phyloP scores from a whole-genome alignment of 2,888 invertebrate species.

The Melanchra persicariae region DNA sequence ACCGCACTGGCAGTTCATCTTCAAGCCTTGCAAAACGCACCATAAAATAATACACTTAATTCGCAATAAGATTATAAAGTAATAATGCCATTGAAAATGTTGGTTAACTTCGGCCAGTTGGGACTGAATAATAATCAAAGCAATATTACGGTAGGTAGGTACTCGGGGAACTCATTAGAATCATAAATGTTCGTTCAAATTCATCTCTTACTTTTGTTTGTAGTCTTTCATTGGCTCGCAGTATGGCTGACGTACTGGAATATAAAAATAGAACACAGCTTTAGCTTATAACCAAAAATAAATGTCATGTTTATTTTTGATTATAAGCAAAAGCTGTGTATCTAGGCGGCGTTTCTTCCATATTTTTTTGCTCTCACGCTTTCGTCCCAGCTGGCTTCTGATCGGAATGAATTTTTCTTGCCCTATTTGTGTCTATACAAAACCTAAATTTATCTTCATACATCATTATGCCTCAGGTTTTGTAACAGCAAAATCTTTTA shows the following conservation, averaged over 20 bases:
- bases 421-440: background rate
- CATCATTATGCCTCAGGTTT: constrained; percentile 11
- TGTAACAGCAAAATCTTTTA: constrained; percentile 22
- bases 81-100: no score
- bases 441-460: background rate
- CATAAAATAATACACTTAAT: no score
- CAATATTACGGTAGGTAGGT: no score
- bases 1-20: no score
- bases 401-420: background rate
- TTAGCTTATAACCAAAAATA: background rate
- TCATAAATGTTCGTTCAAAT: constrained; percentile 7
- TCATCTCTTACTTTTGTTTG: constrained; percentile 4
- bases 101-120: no score
- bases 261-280: background rate
- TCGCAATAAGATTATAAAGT: no score
- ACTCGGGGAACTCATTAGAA: background rate
- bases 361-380: background rate
- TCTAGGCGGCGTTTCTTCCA: background rate
- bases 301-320: no score
- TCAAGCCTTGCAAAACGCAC: no score
- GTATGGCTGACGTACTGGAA: background rate
- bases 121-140: no score
- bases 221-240: background rate
- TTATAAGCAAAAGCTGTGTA: background rate
- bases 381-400: constrained; percentile 1